Conservation (phyloP, 1,140 invertebrate genomes). For the Charaxes varanes region DNA sequence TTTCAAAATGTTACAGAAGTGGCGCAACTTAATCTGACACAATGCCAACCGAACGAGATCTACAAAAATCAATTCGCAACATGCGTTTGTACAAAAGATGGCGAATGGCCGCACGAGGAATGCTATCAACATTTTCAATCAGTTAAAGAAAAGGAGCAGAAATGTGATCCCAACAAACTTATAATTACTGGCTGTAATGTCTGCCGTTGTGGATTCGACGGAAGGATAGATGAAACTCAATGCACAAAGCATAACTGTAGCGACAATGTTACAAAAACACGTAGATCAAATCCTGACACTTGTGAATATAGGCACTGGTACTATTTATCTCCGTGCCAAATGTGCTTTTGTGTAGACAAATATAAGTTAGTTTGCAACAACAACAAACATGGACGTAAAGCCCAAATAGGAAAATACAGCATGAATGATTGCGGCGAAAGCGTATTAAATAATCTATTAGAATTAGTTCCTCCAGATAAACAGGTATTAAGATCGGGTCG, state of each 20-base stretch:
- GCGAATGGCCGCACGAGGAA: slow-evolving; percentile 33
- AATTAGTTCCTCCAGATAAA: slow-evolving; percentile 11
- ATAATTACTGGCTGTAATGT: slow-evolving; percentile 42
- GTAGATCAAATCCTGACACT: slow-evolving; percentile 18
- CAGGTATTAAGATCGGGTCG: slow-evolving; percentile 1
- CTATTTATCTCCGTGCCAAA: slow-evolving; percentile 38
- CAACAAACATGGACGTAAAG: slow-evolving; percentile 15
- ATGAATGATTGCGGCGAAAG: slow-evolving; percentile 34
- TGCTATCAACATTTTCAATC: slow-evolving; percentile 12
- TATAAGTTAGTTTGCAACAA: slow-evolving; percentile 43
- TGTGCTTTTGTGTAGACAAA: slow-evolving; percentile 42
- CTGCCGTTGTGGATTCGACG: slow-evolving; percentile 34
- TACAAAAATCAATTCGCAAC: slow-evolving; percentile 25
- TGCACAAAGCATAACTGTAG: slow-evolving; percentile 44
- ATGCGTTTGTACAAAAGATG: slow-evolving; percentile 36
- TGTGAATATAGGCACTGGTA: slow-evolving; percentile 42
- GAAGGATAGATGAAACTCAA: slow-evolving; percentile 27
- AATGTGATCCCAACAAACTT: slow-evolving; percentile 34
- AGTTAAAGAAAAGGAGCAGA: neutral
- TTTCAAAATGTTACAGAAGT: no score
- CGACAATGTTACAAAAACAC: neutral
- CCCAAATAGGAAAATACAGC: slow-evolving; percentile 27
- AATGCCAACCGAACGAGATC: slow-evolving; percentile 26
- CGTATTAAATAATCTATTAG: slow-evolving; percentile 28
- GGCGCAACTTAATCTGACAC: no score